Base-by-base conservation (phyloP, 2,888 invertebrate genomes). In the Thymelicus acteon region DNA sequence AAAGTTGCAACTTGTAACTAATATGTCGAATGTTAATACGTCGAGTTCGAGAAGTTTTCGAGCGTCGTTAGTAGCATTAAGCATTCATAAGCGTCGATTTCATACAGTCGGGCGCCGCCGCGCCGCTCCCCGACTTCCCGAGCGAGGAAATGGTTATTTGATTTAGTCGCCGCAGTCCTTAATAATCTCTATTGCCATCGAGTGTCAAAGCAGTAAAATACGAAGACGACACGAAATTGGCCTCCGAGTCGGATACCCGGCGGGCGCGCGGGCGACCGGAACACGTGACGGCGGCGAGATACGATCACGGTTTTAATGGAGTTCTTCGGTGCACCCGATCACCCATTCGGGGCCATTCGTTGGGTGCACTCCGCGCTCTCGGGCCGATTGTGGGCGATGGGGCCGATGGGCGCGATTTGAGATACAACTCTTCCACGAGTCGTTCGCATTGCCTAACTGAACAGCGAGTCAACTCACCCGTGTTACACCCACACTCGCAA, bases 311-410 rank as follows among this genome's bases (percentile, higher is more conserved):
- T 80, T 85, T 82, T 90, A 90, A 91, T 89, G 84, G 91, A 90
- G 87, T 89, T 89, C 85, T 86, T 85, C 85, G 84, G 76, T 88
- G 89, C 88, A 87, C 82, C 89, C 87, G 86, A 89, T 90, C 86
- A 24, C 24, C 54, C 54, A 24, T 54, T 54, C 54, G 44, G 44
- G 44, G 40, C 40, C 7, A 31, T 31, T 31, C 31, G 88, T 83
- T 85, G 87, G 54, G 52, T 15, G 67, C 60, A 49, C 67, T 58
- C 47, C 48, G 13, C 61, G 39, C 67, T 10, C 31, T 2, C 2
- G 31, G 31, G 44, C 44, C 44, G 54, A 31, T 64, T 48, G 66
- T 24, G 49, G 40, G 57, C 58, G 60, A 71, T 65, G 40, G 24
- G 49, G 40, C 49, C 58, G 60, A 71, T 65, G 40, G 39, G 37